Evolutionary conservation across 2,888 invertebrate genomes (phyloP), one percentile per base, ranked within the genome.

Genomic region (Melinaea menophilus): DNA sequence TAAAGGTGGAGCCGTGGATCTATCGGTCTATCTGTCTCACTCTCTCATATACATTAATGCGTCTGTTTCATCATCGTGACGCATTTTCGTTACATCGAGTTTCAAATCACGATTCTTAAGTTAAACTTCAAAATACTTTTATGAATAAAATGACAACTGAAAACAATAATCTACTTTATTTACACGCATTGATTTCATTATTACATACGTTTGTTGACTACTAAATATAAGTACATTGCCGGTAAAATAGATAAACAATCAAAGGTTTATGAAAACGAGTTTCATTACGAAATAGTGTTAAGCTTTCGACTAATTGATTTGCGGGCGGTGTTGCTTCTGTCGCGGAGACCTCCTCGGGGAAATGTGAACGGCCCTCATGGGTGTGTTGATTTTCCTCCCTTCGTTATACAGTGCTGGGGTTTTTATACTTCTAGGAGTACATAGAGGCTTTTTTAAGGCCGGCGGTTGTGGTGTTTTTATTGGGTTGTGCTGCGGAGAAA

Each of bases 401-500:
- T 90, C 88, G 45, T 78, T 79, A 59, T 78, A 78, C 9, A 81
- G 72, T 46, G 81, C 79, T 9, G 92, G 91, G 0, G 93, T 86
- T 46, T 91, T 80, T 13, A 93, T 79, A 67, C 86, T 87, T 73
- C 92, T 92, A 0, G 93, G 92, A 3, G 94, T 86, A 64, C 89
- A 89, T 37, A 94, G 80, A 7, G 92, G 84, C 75, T 92, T 93
- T 72, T 93, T 94, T 69, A 94, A 88, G 57, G 91, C 88, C 3
- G 94, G 94, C 62, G 84, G 80, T 70, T 85, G 85, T 33, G 85
- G 84, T 1, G 84, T 83, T 69, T 80, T 85, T 41, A 75, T 64
- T 11, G 72, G 64, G 63, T 73, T 81, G 71, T 68, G 68, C 66
- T 77, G 81, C n/a, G 90, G 88, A 12, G 88, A 88, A 57, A 80